phyloP scores from a whole-genome alignment of 2,113 vertebrate species.

The Felis catus region DNA sequence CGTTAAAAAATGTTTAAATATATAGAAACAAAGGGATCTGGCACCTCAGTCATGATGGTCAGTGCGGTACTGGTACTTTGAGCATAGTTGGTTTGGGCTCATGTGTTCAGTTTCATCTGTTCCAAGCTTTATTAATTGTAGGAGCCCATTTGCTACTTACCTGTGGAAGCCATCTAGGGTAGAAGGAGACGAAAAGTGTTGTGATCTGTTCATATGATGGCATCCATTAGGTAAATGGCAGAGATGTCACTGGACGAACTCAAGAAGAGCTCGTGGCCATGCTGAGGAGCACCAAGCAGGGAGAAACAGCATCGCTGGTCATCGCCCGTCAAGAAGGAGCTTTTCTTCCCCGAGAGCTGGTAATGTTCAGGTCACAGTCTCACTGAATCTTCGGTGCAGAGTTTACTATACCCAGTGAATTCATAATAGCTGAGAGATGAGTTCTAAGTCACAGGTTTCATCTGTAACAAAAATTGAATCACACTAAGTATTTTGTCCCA shows the following conservation, averaged over 20 bases:
- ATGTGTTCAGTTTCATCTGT: not conserved
- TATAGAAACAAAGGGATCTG: not conserved
- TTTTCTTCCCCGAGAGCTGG: constrained; percentile 96
- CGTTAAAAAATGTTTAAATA: no score
- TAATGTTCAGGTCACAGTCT: constrained; percentile 83
- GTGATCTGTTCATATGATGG: not conserved
- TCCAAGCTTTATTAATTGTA: not conserved
- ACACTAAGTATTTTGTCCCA: not conserved
- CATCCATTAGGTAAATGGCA: constrained; percentile 91
- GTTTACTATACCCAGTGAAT: not conserved
- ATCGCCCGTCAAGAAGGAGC: constrained; percentile 94
- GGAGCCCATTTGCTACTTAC: not conserved
- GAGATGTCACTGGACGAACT: constrained; percentile 91
- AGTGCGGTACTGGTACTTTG: not conserved
- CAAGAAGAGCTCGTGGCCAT: constrained; percentile 97
- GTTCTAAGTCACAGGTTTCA: not conserved
- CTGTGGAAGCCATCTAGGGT: not conserved
- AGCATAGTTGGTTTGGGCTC: not conserved
- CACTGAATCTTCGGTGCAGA: not conserved
- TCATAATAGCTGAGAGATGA: not conserved
- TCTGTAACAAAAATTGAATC: not conserved
- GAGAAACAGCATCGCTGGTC: constrained; percentile 91
- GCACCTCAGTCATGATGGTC: not conserved
- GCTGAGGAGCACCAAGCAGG: constrained; percentile 96
- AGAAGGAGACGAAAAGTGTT: not conserved